Base-by-base conservation (phyloP, 1,140 invertebrate species). In the Copidosoma floridanum region DNA sequence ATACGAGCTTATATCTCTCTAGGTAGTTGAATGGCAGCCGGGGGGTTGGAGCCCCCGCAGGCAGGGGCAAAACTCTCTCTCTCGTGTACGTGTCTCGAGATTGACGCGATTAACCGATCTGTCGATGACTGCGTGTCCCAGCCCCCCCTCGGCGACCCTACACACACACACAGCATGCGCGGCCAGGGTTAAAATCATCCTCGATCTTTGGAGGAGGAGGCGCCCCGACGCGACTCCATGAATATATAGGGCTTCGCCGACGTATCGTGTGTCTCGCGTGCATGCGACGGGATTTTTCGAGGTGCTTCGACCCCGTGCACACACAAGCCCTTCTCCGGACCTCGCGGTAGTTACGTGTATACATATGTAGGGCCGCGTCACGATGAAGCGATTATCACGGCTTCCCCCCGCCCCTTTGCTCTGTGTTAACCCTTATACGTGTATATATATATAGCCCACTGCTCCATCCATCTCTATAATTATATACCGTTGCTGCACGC, bases 71-170 rank as follows among this genome's bases (percentile, higher is more conserved):
- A 48, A 29, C 24, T 10, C 26, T 7, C 23, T n/a, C n/a, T n/a
- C n/a, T n/a, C n/a, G n/a, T n/a, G n/a, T n/a, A 24, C 10, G n/a
- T 23, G 16, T 14, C 27, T 21, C 29, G 52, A 55, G 51, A 61
- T 61, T 55, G 58, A 60, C 58, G 51, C 58, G 58, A 61, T 61
- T 61, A 55, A 54, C 23, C 37, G 51, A 61, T 61, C 58, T 61
- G 58, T 61, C 51, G 55, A 61, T 61, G 58, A 61, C 58, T 61
- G 35, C 18, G 26, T 37, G 18, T 46, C 18, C 40, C 29, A n/a
- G n/a, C n/a, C n/a, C n/a, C n/a, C n/a, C n/a, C n/a, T n/a, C n/a
- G n/a, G n/a, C n/a, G n/a, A n/a, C n/a, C n/a, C n/a, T n/a, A n/a
- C n/a, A n/a, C n/a, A n/a, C n/a, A n/a, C n/a, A n/a, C n/a, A n/a